phyloP scores from a whole-genome alignment of 2,797 vertebrate genomes.

The Masticophis lateralis region DNA sequence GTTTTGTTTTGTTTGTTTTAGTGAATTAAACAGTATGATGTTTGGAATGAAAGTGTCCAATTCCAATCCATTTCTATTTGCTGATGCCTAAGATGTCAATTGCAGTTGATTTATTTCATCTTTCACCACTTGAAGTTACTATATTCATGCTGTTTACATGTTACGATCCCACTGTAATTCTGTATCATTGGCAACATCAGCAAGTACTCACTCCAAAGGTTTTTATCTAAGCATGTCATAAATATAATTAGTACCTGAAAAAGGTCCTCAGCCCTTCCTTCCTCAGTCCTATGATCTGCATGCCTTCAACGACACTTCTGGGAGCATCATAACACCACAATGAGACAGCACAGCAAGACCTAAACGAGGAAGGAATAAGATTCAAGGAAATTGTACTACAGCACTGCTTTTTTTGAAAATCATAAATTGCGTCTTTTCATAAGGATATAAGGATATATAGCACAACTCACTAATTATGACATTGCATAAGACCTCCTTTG shows the following conservation, averaged over 20 bases:
- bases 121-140: not conserved
- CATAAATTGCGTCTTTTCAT: not conserved
- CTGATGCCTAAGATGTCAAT: not conserved
- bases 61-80: not conserved
- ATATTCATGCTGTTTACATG: not conserved
- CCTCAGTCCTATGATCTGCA: not conserved
- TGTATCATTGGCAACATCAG: not conserved
- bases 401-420: not conserved
- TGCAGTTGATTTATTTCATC: not conserved
- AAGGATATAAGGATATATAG: not conserved
- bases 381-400: not conserved
- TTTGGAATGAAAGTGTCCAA: not conserved
- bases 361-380: not conserved
- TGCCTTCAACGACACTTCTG: not conserved
- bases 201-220: not conserved
- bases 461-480: not conserved
- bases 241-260: not conserved
- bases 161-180: not conserved
- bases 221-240: not conserved
- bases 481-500: accelerated
- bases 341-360: not conserved
- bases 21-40: not conserved
- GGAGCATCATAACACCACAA: not conserved
- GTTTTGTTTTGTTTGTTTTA: not conserved
- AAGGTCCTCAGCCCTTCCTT: not conserved